Base-by-base conservation (phyloP, 2,888 invertebrate species). In the Pemphredon lugubris region DNA sequence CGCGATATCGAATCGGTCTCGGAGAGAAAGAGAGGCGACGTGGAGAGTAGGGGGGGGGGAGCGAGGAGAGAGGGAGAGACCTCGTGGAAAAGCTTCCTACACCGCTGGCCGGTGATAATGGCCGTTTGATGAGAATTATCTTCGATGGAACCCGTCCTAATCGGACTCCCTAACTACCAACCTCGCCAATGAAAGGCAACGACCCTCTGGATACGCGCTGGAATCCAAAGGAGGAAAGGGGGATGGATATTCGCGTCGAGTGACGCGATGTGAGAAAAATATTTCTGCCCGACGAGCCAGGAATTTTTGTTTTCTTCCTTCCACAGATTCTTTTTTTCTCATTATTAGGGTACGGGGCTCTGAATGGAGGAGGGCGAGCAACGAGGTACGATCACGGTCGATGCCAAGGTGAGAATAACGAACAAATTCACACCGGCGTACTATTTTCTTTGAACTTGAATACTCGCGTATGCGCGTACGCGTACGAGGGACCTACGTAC, bases 401-500 rank as follows among this genome's bases (percentile, higher is more conserved):
- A 51, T 55, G 37, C 40, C 37, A 58, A 79, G 71, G 66, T 72
- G 79, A 74, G 67, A 79, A 72, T 79, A 79, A 77, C 74, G 71
- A 54, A 57, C 61, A 51, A n/a, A 74, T 74, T 76, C 74, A 51
- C 74, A 70, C 75, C 61, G 48, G 21, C 32, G 7, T 37, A 21
- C 57, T 30, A 5, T 44, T 23, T 64, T 48, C 60, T 71, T 71
- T 60, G 51, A 73, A 47, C 40, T 42, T 32, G 54, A 23, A 58
- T 58, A 63, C 58, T 11, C 20, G 48, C 54, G 48, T 58, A 64
- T 40, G 39, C 40, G 60, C 64, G 47, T 53, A 32, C 32, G 16
- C 30, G 42, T 32, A 26, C n/a, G 6, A 11, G 16, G 14, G 7
- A 7, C n/a, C 39, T 44, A 18, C 23, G 58, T 34, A 47, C 18